These are phyloP conservation scores for Anser cygnoides DNA, from an alignment of 2,113 vertebrate species.

Conservation along the genomic window DNA sequence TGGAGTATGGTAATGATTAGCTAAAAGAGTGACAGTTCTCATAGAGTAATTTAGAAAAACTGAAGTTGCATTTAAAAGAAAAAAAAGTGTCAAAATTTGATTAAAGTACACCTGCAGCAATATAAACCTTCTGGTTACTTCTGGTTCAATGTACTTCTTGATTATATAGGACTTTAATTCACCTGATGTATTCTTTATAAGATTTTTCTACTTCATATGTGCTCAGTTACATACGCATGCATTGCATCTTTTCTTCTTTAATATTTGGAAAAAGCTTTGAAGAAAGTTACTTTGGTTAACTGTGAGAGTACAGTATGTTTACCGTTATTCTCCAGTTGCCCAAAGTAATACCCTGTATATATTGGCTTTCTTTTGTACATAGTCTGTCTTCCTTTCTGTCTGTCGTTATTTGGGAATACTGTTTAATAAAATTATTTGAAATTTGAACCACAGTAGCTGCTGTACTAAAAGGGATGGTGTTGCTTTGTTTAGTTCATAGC, in stretches of 20 bases:
- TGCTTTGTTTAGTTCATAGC: neutral
- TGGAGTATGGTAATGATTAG: conserved; percentile 63
- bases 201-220: neutral
- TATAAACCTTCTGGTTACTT: neutral
- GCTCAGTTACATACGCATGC: neutral
- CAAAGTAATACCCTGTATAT: neutral
- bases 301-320: neutral
- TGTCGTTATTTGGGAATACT: neutral
- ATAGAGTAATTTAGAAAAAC: conserved; percentile 29
- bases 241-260: neutral
- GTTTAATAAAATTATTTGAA: neutral
- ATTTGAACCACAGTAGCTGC: neutral
- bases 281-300: neutral
- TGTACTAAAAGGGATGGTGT: neutral
- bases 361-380: neutral
- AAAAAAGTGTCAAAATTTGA: neutral
- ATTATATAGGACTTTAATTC: neutral
- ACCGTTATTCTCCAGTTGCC: neutral
- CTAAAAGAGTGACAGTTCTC: conserved; percentile 55
- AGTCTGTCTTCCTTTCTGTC: neutral
- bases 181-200: neutral
- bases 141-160: neutral
- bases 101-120: conserved; percentile 2
- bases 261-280: neutral
- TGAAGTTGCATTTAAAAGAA: neutral